These are phyloP conservation scores for Isotomurus palustris DNA, from an alignment of 2,888 invertebrate species.

Conservation along the genomic window DNA sequence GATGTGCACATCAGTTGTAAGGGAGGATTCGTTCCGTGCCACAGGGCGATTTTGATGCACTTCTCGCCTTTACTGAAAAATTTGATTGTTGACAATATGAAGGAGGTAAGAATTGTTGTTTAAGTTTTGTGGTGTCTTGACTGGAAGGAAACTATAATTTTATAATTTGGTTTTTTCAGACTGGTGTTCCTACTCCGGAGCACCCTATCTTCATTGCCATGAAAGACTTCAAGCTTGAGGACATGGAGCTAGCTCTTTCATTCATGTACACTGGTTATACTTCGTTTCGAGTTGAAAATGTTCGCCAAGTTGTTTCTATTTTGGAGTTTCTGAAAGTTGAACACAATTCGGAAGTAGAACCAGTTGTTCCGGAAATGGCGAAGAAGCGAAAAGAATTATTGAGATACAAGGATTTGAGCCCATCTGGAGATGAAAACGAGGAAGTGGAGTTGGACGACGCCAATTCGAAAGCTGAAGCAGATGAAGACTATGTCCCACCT, in stretches of 20 bases:
- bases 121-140: neutral
- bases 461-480: too few relatives aligned
- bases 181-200: neutral
- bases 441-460: too few relatives aligned
- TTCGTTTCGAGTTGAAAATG: neutral
- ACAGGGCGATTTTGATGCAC: neutral
- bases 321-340: constrained; percentile 4
- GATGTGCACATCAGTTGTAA: neutral
- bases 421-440: too few relatives aligned
- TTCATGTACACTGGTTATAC: constrained; percentile 1
- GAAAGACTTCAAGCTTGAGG: neutral
- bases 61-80: constrained; percentile 1
- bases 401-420: too few relatives aligned
- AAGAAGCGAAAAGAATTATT: too few relatives aligned
- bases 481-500: too few relatives aligned
- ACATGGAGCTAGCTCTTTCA: neutral
- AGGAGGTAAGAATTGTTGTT: neutral
- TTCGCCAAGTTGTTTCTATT: neutral
- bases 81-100: constrained; percentile 3
- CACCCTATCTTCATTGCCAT: neutral
- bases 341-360: neutral
- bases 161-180: neutral
- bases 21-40: constrained; percentile 2
- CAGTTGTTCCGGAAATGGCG: neutral
- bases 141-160: neutral